phyloP scores from a whole-genome alignment of 2,888 invertebrate genomes.

The Melipona beecheii region DNA sequence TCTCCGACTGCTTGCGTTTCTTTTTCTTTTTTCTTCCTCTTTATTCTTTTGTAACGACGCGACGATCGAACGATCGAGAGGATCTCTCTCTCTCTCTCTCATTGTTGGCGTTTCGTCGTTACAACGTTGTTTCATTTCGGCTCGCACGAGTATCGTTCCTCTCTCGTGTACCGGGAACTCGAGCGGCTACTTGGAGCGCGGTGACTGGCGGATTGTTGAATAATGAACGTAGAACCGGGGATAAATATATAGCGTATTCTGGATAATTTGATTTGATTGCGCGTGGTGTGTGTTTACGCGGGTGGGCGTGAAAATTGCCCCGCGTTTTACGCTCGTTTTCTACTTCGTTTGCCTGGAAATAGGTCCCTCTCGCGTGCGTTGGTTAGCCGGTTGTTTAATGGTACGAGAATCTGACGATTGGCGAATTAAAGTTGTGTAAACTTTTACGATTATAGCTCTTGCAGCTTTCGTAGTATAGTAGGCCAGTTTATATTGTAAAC shows the following conservation, averaged over 20 bases:
- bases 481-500: neutral
- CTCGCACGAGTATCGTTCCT: too few species aligned
- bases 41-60: neutral
- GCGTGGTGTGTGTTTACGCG: neutral
- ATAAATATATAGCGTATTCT: slow-evolving; percentile 3
- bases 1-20: neutral
- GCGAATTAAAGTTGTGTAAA: slow-evolving; percentile 11
- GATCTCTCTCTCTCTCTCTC: too few species aligned
- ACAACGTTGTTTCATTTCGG: too few species aligned
- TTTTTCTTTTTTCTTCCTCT: too few species aligned
- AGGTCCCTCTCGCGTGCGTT: slow-evolving; percentile 10
- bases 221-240: slow-evolving; percentile 4
- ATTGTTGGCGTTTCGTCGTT: too few species aligned
- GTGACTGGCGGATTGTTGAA: neutral
- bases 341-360: slow-evolving; percentile 22
- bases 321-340: slow-evolving; percentile 30
- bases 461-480: neutral
- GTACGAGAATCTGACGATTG: slow-evolving; percentile 1
- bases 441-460: neutral
- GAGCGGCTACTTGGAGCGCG: neutral
- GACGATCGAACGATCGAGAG: neutral
- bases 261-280: slow-evolving; percentile 33
- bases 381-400: slow-evolving; percentile 11
- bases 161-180: too few species aligned
- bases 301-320: slow-evolving; percentile 27